These are phyloP conservation scores for Amphimedon queenslandica DNA, from an alignment of 37 sponge, comb jelly and placozoan species.

Conservation along the genomic window DNA sequence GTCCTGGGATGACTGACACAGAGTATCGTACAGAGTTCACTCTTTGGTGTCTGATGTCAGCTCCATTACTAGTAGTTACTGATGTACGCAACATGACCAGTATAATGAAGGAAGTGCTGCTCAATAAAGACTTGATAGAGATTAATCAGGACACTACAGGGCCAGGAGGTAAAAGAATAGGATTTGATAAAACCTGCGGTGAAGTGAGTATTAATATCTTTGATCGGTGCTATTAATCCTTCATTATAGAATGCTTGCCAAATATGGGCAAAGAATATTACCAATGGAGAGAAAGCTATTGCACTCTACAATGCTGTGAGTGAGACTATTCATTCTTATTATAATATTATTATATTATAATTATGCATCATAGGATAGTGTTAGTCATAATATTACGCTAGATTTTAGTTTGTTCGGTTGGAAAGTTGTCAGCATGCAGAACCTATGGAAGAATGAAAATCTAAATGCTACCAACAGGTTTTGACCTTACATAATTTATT, in stretches of 20 bases:
- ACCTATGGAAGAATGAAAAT: not conserved
- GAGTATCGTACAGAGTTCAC: conserved; percentile 82
- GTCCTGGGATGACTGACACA: conserved; percentile 79
- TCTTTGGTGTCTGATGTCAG: conserved; percentile 68
- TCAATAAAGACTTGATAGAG: conserved; percentile 76
- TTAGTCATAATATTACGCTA: not conserved
- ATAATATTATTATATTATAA: no score
- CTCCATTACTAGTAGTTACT: conserved; percentile 70
- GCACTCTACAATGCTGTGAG: conserved; percentile 76
- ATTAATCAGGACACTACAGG: conserved; percentile 73
- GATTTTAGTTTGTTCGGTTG: not conserved
- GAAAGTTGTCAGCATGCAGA: not conserved
- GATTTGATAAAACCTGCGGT: not conserved
- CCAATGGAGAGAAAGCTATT: conserved; percentile 47
- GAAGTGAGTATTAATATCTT: not conserved
- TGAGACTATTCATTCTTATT: no score
- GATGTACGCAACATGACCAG: conserved; percentile 76
- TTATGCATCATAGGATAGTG: not conserved
- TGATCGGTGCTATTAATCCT: not conserved
- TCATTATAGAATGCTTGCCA: conserved; percentile 41
- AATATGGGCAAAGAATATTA: conserved; percentile 64
- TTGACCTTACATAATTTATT: no score
- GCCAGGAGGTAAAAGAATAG: conserved; percentile 1
- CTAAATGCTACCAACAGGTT: no score
- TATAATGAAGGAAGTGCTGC: conserved; percentile 57